Evolutionary conservation across 2,888 invertebrate species (phyloP), one percentile per base, ranked within the genome.

Genomic region (Sarcophaga carnaria): DNA sequence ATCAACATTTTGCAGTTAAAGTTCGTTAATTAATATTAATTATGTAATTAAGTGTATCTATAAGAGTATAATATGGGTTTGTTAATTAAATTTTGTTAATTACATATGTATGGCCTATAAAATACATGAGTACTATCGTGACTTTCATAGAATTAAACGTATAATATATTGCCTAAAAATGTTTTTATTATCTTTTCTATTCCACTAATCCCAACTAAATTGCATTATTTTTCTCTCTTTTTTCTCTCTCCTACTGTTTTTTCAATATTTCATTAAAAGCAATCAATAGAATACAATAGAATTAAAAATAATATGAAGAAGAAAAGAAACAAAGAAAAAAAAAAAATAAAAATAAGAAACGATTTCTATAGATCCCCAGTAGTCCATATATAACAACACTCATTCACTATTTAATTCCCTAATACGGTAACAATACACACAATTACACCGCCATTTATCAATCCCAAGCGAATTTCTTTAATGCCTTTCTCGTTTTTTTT

Each of bases 401-500:
- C 63, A 47, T 69, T 78, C 60, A 59, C 72, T 80, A 63, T 59
- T 78, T 84, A 87, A 78, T 84, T 67, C 75, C 63, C 75, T 87
- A 87, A 87, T 84, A 79, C 79, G 81, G 71, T 67, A 87, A 87
- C 79, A 84, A 84, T 80, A 84, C 79, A 87, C 76, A 87, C 82
- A 84, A 87, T 87, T 87, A 84, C 87, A 84, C 84, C 81, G 79
- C 87, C 87, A 87, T 87, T 87, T 87, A 87, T 87, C 87, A 87
- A 87, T 81, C 75, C 87, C 87, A 20, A 47, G 81, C 84, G 81
- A 75, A 78, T 87, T 66, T 83, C 62, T 80, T 67, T 63, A 70
- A 54, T 49, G 47, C 72, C 64, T 64, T 64, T 80, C 47, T 20
- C 49, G 11, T 64, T 76, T 27, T 5, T 63, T 14, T 66, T 37